Percentiles rank a stretch among this genome's conserved stretches.
These are phyloP conservation scores for Muscicapa adusta DNA, from an alignment of 2,113 vertebrate species.

Conservation along the genomic window DNA sequence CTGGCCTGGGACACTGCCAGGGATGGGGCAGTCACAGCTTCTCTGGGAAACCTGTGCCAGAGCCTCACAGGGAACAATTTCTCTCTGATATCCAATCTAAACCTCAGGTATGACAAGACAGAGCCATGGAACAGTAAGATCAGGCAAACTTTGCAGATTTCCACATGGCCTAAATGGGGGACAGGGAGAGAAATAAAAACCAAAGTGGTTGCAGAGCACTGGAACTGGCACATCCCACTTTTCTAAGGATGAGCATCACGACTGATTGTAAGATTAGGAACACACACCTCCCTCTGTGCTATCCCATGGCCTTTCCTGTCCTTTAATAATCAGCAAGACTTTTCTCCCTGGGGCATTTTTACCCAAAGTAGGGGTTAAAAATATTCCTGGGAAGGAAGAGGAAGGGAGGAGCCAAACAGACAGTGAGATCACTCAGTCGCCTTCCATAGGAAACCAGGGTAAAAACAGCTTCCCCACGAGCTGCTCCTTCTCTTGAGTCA, in stretches of 20 bases:
- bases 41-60: neutral
- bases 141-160: neutral
- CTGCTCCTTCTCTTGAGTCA: neutral
- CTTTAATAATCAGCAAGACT: neutral
- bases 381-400: slow-evolving; percentile 21
- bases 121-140: neutral
- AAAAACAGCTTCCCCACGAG: neutral
- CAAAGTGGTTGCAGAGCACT: fast-evolving
- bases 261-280: neutral
- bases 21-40: neutral
- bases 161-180: neutral
- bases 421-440: neutral
- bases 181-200: neutral
- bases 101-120: neutral
- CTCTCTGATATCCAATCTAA: neutral
- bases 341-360: neutral
- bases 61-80: fast-evolving
- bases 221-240: neutral
- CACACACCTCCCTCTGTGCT: neutral
- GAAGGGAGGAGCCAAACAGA: slow-evolving; percentile 54
- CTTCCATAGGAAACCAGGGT: slow-evolving; percentile 21
- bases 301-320: neutral
- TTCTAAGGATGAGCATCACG: neutral
- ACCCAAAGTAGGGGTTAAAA: slow-evolving; percentile 20
- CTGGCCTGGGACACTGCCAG: fast-evolving